Base-by-base conservation (phyloP, 2,888 invertebrate species). In the Lomographa bimaculata region DNA sequence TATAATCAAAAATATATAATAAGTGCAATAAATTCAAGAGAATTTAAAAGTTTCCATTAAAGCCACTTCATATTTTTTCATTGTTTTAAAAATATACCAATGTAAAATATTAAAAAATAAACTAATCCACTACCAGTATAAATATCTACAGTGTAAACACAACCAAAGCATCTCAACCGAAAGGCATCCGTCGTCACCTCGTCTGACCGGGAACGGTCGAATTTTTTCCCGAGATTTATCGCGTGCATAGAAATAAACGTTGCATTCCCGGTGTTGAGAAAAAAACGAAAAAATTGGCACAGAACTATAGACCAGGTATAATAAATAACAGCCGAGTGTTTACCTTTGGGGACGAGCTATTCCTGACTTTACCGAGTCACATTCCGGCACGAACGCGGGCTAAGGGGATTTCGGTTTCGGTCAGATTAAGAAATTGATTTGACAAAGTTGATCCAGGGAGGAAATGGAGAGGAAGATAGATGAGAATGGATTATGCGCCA, bases 261-360 rank as follows among this genome's bases (percentile, higher is more conserved):
- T 42, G 50, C 50, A 48, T 42, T 28, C 43, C 11, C 25, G 25
- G 25, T 10, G 34, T 25, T 7, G 2, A 14, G 8, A 25, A 18
- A 39, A 46, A 43, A 45, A 47, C 45, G 27, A 37, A 48, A 50
- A 48, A 50, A 50, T 53, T 53, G 53, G 50, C 50, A 54, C 53
- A 39, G 37, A 43, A 37, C 53, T 46, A 42, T 40, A 25, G 34
- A 8, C 41, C 49, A 49, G 38, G 45, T 54, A 45, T 46, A 42
- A 51, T 54, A 49, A 54, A 51, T 51, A 49, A 45, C 19, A 7
- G 5, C 14, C 12, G 29, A 32, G 25, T 46, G 46, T 48, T 49
- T 50, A 54, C 57, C 57, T 54, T 52, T 44, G 35, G 40, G 27
- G 39, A 43, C 46, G 23, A 32, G 44, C 54, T 51, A 57, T 54